A percentile compares a stretch with the other conserved stretches of the same genome.
phyloP scores from a whole-genome alignment of 2,113 vertebrate species.

The Sander vitreus region DNA sequence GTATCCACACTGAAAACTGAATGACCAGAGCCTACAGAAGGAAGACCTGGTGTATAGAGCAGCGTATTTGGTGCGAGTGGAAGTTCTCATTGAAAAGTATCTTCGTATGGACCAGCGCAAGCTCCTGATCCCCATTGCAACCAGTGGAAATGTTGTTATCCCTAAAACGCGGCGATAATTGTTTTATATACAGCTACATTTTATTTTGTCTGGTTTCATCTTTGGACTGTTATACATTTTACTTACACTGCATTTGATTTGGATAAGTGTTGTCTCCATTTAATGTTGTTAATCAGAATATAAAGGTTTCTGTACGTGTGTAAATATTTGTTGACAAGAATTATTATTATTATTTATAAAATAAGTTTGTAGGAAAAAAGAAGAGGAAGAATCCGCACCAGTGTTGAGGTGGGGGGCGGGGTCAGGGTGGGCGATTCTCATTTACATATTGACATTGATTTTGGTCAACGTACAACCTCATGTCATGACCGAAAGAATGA shows the following conservation, averaged over 20 bases:
- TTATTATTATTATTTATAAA: no score
- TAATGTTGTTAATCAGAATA: neutral
- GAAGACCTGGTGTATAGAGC: no score
- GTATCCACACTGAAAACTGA: no score
- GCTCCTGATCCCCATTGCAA: slow-evolving; percentile 91
- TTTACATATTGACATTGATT: no score
- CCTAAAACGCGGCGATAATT: slow-evolving; percentile 79
- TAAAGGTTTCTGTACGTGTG: slow-evolving; percentile 40
- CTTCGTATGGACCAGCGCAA: slow-evolving; percentile 91
- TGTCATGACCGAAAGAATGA: no score
- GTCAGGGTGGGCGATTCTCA: no score
- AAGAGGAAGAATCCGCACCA: no score
- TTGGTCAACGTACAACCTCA: no score
- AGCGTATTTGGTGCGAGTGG: no score
- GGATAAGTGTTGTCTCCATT: neutral
- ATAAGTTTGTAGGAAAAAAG: no score
- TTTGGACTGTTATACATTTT: neutral
- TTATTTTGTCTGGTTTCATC: neutral
- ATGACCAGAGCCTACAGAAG: no score
- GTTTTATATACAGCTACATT: neutral
- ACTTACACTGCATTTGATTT: neutral
- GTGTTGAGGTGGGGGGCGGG: no score
- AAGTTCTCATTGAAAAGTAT: slow-evolving; percentile 91
- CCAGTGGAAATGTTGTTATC: slow-evolving; percentile 91
- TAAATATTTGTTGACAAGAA: slow-evolving; percentile 21